Base-by-base conservation (phyloP, 2,797 vertebrate species). In the Masticophis lateralis region DNA sequence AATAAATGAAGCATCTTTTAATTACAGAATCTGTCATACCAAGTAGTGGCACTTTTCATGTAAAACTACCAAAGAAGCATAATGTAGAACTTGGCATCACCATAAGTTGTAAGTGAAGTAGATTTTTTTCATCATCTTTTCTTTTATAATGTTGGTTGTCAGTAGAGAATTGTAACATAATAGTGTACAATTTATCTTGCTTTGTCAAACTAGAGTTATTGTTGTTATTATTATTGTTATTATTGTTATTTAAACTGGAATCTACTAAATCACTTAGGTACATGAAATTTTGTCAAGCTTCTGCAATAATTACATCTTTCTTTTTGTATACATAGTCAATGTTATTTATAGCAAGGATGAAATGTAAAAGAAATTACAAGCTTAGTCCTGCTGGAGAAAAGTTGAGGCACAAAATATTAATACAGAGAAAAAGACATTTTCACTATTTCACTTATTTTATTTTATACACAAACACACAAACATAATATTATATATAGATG, bases 61-160 rank as follows among this genome's bases (percentile, higher is more conserved):
- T 99, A 92, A 99, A 99, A 97, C 98, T 99, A 93, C 99, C 99
- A 89, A 99, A 99, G 98, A 99, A 99, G 94, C 98, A 99, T 47
- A 99, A 98, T 0, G 99, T 99, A 97, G 99, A 99, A 96, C 98
- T 99, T 94, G 99, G 99, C 94, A 99, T 99, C 98, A 99, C 99
- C 93, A 99, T 99, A 97, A 99, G 99, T 97, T 99, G 99, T 99
- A 97, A 98, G 99, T 98, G 95, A 91, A 89, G n/a, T 22, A 63
- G 2, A 51, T 88, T 32, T 61, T 69, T 55, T 37, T 57, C 53
- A 53, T 86, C 13, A 47, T 66, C 1, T 66, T 89, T 61, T 79
- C 20, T 63, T 16, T 16, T 32, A 66, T 88, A 32, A 32, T 57
- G 56, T 9, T 89, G n/a, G 10, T 86, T 59, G 55, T 83, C 66